phyloP scores from a whole-genome alignment of 2,888 invertebrate species.

The Sepiola atlantica region DNA sequence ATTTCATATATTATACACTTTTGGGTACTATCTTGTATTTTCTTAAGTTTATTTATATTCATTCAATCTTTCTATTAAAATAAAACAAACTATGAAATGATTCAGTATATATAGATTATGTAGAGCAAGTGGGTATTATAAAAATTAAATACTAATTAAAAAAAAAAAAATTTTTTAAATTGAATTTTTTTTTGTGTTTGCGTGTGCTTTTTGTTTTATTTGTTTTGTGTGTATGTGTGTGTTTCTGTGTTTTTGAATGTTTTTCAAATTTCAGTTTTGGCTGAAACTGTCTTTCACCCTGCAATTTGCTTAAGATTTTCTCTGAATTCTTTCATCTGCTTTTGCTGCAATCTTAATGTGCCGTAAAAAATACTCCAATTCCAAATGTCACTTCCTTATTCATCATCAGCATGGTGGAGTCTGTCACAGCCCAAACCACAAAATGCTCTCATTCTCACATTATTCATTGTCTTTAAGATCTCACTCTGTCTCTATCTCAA shows the following conservation, averaged over 20 bases:
- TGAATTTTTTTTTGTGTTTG: not conserved
- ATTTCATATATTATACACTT: too few relatives aligned
- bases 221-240: not conserved
- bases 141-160: not conserved
- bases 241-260: not conserved
- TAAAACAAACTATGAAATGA: too few relatives aligned
- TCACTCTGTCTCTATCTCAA: not conserved
- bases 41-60: too few relatives aligned
- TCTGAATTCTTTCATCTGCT: not conserved
- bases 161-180: not conserved
- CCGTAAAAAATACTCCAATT: not conserved
- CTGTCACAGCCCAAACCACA: not conserved
- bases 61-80: too few relatives aligned
- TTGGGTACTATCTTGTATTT: too few relatives aligned
- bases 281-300: not conserved
- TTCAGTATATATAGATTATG: not conserved
- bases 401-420: not conserved
- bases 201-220: not conserved
- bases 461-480: not conserved
- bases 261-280: not conserved
- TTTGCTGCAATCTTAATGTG: not conserved
- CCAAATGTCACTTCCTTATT: not conserved
- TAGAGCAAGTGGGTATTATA: not conserved
- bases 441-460: not conserved
- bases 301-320: slow-evolving; percentile 1